Evolutionary conservation across 37 sponge, comb jelly and placozoan species (phyloP).

Genomic region (Cliona cf. orientalis): DNA sequence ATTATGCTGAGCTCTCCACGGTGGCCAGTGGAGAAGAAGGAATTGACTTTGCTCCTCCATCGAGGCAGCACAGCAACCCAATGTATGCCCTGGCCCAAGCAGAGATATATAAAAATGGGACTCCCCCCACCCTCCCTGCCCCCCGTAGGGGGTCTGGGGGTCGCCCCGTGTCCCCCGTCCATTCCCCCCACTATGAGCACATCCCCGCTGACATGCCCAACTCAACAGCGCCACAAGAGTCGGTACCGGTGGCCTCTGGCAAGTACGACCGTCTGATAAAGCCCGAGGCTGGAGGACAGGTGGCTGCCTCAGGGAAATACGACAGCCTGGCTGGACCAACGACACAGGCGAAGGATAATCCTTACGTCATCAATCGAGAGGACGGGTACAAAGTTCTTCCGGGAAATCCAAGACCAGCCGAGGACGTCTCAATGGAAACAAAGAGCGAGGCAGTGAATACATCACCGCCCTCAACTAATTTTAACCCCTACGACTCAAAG

Average conservation of each 20-base stretch:
- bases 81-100: background rate
- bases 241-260: background rate
- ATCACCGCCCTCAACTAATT: too few species aligned
- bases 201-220: constrained; percentile 3
- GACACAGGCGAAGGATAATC: constrained; percentile 1
- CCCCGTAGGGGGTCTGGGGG: background rate
- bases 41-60: background rate
- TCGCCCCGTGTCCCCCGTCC: background rate
- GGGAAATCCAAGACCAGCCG: too few species aligned
- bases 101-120: background rate
- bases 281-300: background rate
- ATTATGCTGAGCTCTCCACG: background rate
- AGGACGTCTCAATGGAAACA: too few species aligned
- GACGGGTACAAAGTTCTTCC: too few species aligned
- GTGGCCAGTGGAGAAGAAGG: too few species aligned
- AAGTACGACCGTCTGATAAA: background rate
- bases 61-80: background rate
- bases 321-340: background rate
- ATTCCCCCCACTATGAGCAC: constrained; percentile 10
- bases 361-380: background rate
- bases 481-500: too few species aligned
- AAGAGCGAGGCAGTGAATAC: too few species aligned
- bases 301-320: background rate
- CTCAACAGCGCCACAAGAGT: background rate
- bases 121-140: background rate